A percentile compares a stretch with the other conserved stretches of the same genome.
These are phyloP conservation scores for Tetrapedia diversipes DNA, from an alignment of 2,888 invertebrate species.

Conservation along the genomic window DNA sequence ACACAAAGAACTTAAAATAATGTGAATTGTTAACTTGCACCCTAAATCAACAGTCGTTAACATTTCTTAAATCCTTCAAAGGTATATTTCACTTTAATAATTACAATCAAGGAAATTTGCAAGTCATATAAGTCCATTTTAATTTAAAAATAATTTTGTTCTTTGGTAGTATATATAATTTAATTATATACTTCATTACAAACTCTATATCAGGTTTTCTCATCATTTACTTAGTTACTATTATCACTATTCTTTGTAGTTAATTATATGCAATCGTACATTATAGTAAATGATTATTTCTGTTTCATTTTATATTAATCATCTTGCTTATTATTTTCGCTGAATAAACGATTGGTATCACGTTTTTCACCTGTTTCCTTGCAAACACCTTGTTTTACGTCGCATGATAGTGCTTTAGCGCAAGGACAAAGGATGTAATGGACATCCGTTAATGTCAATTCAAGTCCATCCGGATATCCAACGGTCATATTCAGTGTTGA, in stretches of 20 bases:
- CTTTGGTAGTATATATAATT: conserved; percentile 36
- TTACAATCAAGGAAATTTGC: background rate
- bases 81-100: background rate
- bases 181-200: background rate
- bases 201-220: background rate
- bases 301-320: conserved; percentile 9
- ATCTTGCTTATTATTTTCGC: background rate
- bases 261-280: background rate
- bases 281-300: background rate
- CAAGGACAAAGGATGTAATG: conserved; percentile 73
- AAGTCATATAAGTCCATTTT: background rate
- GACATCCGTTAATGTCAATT: conserved; percentile 64
- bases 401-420: conserved; percentile 63
- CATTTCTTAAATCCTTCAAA: too few relatives aligned
- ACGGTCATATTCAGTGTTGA: conserved; percentile 62
- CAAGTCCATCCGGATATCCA: conserved; percentile 68
- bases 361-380: conserved; percentile 19
- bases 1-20: background rate
- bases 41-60: too few relatives aligned
- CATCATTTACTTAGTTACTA: background rate
- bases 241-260: background rate
- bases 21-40: background rate
- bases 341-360: conserved; percentile 11
- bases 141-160: conserved; percentile 17
- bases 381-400: conserved; percentile 59